A percentile compares a stretch with the other conserved stretches of the same genome.
These are phyloP conservation scores for Sebastes reedi DNA, from an alignment of 2,797 vertebrate species.

Conservation along the genomic window DNA sequence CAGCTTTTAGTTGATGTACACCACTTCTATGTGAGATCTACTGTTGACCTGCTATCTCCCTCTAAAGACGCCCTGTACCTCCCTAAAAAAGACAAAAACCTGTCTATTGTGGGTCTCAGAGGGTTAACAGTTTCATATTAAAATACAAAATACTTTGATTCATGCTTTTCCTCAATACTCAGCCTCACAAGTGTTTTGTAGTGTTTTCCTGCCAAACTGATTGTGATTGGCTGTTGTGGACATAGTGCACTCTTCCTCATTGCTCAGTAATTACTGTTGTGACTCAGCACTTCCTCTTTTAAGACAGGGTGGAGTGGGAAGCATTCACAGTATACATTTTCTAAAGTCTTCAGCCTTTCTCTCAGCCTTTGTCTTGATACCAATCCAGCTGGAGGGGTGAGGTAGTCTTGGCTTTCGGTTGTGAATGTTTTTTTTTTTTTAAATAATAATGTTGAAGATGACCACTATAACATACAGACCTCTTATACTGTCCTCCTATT, in stretches of 20 bases:
- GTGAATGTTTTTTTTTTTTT: background rate
- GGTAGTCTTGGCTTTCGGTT: background rate
- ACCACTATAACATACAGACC: background rate
- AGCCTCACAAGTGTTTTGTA: background rate
- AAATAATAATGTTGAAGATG: background rate
- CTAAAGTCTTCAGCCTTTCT: constrained; percentile 4
- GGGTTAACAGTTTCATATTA: background rate
- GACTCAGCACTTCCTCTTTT: constrained; percentile 67
- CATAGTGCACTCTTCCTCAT: constrained; percentile 41
- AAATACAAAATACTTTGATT: background rate
- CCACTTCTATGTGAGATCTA: too few relatives aligned
- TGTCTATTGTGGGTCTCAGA: too few relatives aligned
- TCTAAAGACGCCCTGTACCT: accelerated
- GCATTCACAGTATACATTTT: constrained; percentile 1
- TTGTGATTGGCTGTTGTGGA: background rate
- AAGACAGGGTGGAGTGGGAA: constrained; percentile 36
- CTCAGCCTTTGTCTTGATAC: background rate
- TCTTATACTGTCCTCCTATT: background rate
- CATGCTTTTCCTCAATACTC: background rate
- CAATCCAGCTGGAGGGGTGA: background rate
- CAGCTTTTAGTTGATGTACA: too few relatives aligned
- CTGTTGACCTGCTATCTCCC: too few relatives aligned
- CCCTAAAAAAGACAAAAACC: too few relatives aligned
- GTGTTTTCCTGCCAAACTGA: background rate
- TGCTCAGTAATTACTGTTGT: constrained; percentile 57